A percentile compares a stretch with the other conserved stretches of the same genome.
Conservation (phyloP, 2,797 vertebrate genomes). For the Sphaeramia orbicularis region DNA sequence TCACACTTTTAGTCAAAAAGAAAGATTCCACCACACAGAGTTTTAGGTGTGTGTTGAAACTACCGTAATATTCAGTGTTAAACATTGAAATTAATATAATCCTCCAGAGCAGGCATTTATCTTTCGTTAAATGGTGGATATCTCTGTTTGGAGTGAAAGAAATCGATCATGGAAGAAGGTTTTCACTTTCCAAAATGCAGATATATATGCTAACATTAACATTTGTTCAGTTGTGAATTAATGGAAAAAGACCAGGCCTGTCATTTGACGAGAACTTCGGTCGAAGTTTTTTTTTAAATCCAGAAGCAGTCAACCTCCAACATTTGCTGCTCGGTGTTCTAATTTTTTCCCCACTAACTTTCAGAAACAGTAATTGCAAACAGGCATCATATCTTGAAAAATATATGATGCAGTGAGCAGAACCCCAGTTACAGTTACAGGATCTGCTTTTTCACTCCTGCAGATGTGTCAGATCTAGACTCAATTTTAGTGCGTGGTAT, state of each 20-base stretch:
- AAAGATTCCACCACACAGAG: constrained; percentile 49
- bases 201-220: constrained; percentile 30
- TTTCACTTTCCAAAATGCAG: constrained; percentile 27
- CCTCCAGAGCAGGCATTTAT: constrained; percentile 33
- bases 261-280: constrained; percentile 21
- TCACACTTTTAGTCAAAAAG: constrained; percentile 46
- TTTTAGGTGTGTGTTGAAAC: constrained; percentile 31
- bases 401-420: constrained; percentile 36
- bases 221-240: constrained; percentile 27
- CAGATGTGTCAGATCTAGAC: constrained; percentile 38
- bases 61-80: constrained; percentile 47
- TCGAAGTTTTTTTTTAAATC: constrained; percentile 32
- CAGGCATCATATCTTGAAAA: constrained; percentile 54
- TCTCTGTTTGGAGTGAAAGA: constrained; percentile 37
- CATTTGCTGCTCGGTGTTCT: constrained; percentile 37
- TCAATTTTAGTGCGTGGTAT: constrained; percentile 35
- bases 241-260: constrained; percentile 43
- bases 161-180: constrained; percentile 49
- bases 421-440: constrained; percentile 8
- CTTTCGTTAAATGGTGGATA: constrained; percentile 35
- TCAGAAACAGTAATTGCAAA: constrained; percentile 57
- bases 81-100: constrained; percentile 61
- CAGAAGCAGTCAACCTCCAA: constrained; percentile 41
- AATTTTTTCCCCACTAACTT: constrained; percentile 37
- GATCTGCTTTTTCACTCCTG: constrained; percentile 43